Conservation (phyloP, 2,797 vertebrate species). For the Mycteria americana region DNA sequence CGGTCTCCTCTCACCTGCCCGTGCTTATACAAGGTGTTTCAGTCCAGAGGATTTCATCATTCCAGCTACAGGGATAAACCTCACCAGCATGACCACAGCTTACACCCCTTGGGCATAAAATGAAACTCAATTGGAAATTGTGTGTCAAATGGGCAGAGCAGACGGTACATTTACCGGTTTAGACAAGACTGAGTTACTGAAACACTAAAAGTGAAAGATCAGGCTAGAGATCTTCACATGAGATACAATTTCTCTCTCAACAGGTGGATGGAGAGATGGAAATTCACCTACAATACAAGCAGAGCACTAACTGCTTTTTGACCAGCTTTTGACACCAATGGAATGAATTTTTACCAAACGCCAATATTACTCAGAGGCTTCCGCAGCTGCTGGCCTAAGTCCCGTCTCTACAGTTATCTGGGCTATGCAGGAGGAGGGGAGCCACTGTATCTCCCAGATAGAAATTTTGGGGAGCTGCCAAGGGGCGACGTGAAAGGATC, state of each 20-base stretch:
- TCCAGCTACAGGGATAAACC: neutral
- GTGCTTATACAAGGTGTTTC: neutral
- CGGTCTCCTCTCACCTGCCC: neutral
- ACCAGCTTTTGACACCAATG: neutral
- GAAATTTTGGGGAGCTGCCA: neutral
- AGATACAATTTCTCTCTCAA: neutral
- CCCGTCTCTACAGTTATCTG: neutral
- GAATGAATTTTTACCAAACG: neutral
- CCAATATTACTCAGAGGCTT: neutral
- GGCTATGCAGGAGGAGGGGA: neutral
- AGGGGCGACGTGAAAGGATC: neutral
- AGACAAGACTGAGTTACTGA: neutral
- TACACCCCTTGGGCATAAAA: neutral
- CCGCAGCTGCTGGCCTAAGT: neutral
- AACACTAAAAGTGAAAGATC: neutral
- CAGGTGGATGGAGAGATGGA: neutral
- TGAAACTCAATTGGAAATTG: accelerated
- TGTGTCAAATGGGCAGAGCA: neutral
- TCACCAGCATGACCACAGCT: neutral
- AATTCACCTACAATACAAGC: neutral
- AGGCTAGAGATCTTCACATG: neutral
- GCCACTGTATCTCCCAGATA: neutral
- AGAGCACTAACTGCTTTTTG: neutral
- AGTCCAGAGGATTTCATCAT: neutral
- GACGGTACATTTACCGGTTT: accelerated